Evolutionary conservation across 2,113 vertebrate species (phyloP), one percentile per base, ranked within the genome.

Genomic region (Anoplopoma fimbria): DNA sequence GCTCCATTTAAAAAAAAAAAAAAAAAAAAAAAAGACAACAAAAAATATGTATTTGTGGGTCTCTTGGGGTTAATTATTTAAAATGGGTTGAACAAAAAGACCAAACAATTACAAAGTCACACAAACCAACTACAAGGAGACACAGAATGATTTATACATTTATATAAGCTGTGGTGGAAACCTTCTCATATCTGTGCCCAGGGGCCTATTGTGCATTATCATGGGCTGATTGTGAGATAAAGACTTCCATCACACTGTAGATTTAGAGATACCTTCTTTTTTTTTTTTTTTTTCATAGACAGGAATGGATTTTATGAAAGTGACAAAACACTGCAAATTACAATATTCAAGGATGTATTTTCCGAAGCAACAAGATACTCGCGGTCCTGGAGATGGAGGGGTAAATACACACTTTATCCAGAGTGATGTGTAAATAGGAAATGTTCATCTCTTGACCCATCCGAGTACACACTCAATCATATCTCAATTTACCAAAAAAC

Each of bases 401-500:
- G 0, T 40, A 31, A 61, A 38, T 14, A 9, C 21, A 36, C 9
- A 2, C 5, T 53, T 25, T 33, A 27, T 40, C 1, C 1, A 27
- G 27, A 47, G 17, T 1, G 62, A 45, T 2, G 19, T 34, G 23
- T 2, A n/a, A 25, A 81, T n/a, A 29, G 69, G 33, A 70, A 19
- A 29, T 27, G 27, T 13, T 80, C 55, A 49, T 4, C 23, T 23
- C 64, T 9, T 83, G 78, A 78, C 77, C 55, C 13, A 1, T 38
- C 10, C 0, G 17, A 75, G 62, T 31, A 10, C 53, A 15, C 69
- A 45, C 58, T 78, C 79, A 15, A 68, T 69, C 67, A 19, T 33
- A 82, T 82, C 40, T 72, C 79, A 85, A 77, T 88, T 85, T 77
- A 73, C 47, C 73, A 17, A 85, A 88, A 77, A 38, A 36, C 75